Conservation (phyloP, 2,888 invertebrate species). For the Tipula vernalis region DNA sequence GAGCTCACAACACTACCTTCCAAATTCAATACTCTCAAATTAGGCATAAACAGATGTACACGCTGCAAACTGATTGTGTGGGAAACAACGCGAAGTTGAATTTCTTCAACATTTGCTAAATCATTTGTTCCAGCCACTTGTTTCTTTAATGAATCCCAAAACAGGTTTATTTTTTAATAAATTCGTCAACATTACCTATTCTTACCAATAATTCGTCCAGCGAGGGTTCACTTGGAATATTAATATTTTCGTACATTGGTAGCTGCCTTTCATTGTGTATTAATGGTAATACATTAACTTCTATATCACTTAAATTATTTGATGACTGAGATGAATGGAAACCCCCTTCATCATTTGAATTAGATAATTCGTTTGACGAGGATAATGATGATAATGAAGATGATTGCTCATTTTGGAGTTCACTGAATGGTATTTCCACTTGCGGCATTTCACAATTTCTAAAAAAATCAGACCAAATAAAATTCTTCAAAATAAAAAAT, state of each 20-base stretch:
- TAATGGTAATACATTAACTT: not conserved
- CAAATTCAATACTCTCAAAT: slow-evolving; percentile 45
- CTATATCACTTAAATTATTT: not conserved
- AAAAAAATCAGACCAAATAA: not conserved
- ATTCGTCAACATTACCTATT: not conserved
- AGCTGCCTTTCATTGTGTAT: slow-evolving; percentile 21
- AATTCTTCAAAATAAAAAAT: not conserved
- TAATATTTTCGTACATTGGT: slow-evolving; percentile 43
- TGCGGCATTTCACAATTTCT: not conserved
- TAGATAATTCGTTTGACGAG: not conserved
- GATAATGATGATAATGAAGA: not conserved
- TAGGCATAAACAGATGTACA: slow-evolving; percentile 47
- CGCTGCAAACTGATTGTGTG: slow-evolving; percentile 50
- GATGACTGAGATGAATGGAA: not conserved
- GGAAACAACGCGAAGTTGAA: slow-evolving; percentile 51
- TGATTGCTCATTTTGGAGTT: not conserved
- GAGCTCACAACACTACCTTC: slow-evolving; percentile 56
- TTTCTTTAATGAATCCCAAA: slow-evolving; percentile 24
- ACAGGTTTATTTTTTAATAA: not conserved
- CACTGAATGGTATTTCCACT: not conserved
- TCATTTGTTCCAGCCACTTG: slow-evolving; percentile 36
- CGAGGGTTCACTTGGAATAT: slow-evolving; percentile 43
- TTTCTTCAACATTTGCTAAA: slow-evolving; percentile 40
- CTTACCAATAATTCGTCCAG: slow-evolving; percentile 46
- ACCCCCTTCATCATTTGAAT: not conserved